Evolutionary conservation across 2,797 vertebrate species (phyloP), one percentile per base, ranked within the genome.

Genomic region (Sebastes kiyomatsui): DNA sequence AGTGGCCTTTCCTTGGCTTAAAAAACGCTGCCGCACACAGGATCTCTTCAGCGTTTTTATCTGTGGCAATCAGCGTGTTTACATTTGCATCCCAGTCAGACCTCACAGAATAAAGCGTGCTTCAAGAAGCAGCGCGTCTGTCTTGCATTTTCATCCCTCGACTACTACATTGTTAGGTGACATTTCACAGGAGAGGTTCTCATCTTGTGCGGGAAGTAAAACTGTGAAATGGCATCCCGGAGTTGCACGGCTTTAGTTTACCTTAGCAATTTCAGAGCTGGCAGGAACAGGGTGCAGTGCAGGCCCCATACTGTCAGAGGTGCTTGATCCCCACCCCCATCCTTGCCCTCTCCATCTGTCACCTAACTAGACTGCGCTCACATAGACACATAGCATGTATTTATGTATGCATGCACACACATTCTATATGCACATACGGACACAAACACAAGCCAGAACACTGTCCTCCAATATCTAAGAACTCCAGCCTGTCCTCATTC

Each of bases 321-420:
- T 90, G 93, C 86, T 86, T 94, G 91, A 95, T 94, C 93, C 93
- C 92, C 80, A 89, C 89, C 90, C 93, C 94, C 92, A 92, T 92
- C 88, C 81, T 78, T 88, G 89, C 88, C 87, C 90, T 87, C 90
- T 93, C 95, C 95, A 96, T 96, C 95, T 96, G 95, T 92, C 93
- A 93, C 88, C 87, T 90, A 83, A 91, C 90, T 89, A 80, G 81
- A 80, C 72, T 88, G 78, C 76, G 52, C 73, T 86, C 77, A 67
- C 86, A 74, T 10, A 84, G 62, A 82, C 65, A 70, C 69, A 83
- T 74, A 81, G 32, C 75, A 74, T 81, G n/a, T 46, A 77, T 38
- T 83, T 82, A 82, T 70, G 66, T 73, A 87, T 85, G 69, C 59
- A 67, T 67, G 49, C 67, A 55, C 65, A 55, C 75, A 62, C 73